Evolutionary conservation across 2,113 vertebrate genomes (phyloP).

Genomic region (Gasterosteus aculeatus): DNA sequence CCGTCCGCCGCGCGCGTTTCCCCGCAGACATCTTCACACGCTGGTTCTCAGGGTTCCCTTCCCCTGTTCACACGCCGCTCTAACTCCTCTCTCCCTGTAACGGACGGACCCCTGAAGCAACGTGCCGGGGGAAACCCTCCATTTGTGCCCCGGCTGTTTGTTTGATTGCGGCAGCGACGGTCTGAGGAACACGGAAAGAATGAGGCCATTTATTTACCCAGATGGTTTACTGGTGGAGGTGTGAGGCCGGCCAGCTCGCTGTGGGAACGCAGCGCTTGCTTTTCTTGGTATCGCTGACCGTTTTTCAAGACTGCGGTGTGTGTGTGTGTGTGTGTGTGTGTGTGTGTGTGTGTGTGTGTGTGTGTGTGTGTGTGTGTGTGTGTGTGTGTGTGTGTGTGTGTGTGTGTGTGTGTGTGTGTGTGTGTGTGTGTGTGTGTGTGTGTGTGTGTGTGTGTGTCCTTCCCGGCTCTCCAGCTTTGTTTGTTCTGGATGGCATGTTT

Average conservation of each 20-base stretch:
- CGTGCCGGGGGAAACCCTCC: slow-evolving; percentile 2
- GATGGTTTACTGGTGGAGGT: slow-evolving; percentile 95
- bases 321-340: too few species aligned
- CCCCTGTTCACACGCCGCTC: slow-evolving; percentile 31
- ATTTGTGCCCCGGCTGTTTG: slow-evolving; percentile 87
- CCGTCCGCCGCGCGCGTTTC: slow-evolving; percentile 27
- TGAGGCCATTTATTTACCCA: slow-evolving; percentile 96
- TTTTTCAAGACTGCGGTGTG: slow-evolving; percentile 85
- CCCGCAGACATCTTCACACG: slow-evolving; percentile 55
- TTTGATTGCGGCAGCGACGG: slow-evolving; percentile 94
- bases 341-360: too few species aligned
- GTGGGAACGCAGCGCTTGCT: slow-evolving; percentile 92
- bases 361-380: too few species aligned
- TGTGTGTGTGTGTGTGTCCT: too few species aligned
- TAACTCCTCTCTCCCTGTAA: slow-evolving; percentile 12
- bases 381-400: too few species aligned
- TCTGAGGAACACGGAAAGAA: slow-evolving; percentile 94
- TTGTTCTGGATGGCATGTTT: slow-evolving; percentile 97
- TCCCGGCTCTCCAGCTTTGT: slow-evolving; percentile 84
- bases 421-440: too few species aligned
- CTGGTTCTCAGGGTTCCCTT: slow-evolving; percentile 57
- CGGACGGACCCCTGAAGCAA: slow-evolving; percentile 28
- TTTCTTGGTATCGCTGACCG: slow-evolving; percentile 90
- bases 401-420: too few species aligned
- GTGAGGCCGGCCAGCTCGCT: slow-evolving; percentile 88